These are phyloP conservation scores for Isaurus tuberculatus DNA, from an alignment of 92 coral and sea anemone genomes.

Conservation along the genomic window DNA sequence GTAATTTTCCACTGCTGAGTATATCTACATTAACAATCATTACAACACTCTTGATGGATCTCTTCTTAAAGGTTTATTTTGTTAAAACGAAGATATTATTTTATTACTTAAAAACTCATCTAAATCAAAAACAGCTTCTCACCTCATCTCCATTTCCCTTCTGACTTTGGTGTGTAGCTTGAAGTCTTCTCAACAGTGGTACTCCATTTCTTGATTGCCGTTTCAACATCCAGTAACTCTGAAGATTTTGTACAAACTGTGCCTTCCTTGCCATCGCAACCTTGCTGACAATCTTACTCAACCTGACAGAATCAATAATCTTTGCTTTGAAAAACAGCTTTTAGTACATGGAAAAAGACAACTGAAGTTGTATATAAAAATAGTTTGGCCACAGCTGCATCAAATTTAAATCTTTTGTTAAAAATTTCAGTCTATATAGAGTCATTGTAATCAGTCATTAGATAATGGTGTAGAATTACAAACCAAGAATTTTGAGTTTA, in stretches of 20 bases:
- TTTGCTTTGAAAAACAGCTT: background rate
- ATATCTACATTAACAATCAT: too few relatives aligned
- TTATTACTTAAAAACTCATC: background rate
- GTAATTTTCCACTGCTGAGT: too few relatives aligned
- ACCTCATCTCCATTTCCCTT: conserved; percentile 87
- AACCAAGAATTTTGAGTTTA: too few relatives aligned
- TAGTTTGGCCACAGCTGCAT: too few relatives aligned
- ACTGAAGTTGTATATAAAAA: background rate
- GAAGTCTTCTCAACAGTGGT: conserved; percentile 91
- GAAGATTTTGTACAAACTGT: conserved; percentile 93
- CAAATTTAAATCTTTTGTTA: background rate
- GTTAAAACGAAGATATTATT: too few relatives aligned
- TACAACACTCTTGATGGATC: too few relatives aligned
- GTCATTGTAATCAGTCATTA: background rate
- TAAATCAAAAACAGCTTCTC: background rate
- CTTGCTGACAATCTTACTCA: conserved; percentile 96
- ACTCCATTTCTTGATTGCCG: conserved; percentile 99
- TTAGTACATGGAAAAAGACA: background rate
- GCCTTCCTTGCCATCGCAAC: conserved; percentile 98
- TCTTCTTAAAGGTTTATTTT: background rate
- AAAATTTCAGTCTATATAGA: background rate
- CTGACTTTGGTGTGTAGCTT: conserved; percentile 96
- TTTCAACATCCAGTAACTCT: conserved; percentile 98
- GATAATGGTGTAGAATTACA: background rate
- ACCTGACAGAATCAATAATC: conserved; percentile 52